Evolutionary conservation across 2,797 vertebrate genomes (phyloP), one percentile per base, ranked within the genome.

Genomic region (Sphenodon punctatus): DNA sequence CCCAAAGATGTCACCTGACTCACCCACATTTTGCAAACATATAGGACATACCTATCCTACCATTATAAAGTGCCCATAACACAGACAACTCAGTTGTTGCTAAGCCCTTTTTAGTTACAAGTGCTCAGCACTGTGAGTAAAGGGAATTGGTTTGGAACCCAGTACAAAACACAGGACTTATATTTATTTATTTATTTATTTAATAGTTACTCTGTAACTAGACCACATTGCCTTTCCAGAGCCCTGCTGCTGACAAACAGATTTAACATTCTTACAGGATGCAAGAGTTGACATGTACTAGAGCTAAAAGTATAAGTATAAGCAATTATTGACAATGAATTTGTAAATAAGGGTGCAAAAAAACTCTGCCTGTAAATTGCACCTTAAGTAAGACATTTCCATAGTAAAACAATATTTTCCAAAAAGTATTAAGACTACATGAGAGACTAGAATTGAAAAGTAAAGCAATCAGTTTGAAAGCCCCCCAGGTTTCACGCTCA

Each of bases 401-500:
- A 84, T 68, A 39, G 67, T 75, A 88, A 94, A 90, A 88, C 72
- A 82, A 90, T 78, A 82, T 91, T 93, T 91, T 93, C 86, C 91
- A 84, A 34, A 77, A 88, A 91, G 67, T 69, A 92, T 76, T 94
- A 93, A 91, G 60, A 89, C 19, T 78, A 66, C 60, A 84, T 75
- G 77, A 93, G 80, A 90, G 66, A 90, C 74, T 75, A 82, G 75
- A 93, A 94, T 79, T 87, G 64, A 91, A 93, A 93, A 94, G 65
- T 64, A 86, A 89, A 88, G 67, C 89, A 91, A 89, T 91, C 59
- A 88, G 77, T 92, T 87, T 59, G 80, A 90, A 93, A 94, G 67
- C 75, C 67, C 84, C 30, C 38, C 43, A 13, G 0, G 71, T 94
- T 91, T 92, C 69, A 85, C 74, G 78, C 12, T 38, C 85, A 87